Evolutionary conservation across 2,797 vertebrate species (phyloP).

Genomic region (Macrochelys suwanniensis): DNA sequence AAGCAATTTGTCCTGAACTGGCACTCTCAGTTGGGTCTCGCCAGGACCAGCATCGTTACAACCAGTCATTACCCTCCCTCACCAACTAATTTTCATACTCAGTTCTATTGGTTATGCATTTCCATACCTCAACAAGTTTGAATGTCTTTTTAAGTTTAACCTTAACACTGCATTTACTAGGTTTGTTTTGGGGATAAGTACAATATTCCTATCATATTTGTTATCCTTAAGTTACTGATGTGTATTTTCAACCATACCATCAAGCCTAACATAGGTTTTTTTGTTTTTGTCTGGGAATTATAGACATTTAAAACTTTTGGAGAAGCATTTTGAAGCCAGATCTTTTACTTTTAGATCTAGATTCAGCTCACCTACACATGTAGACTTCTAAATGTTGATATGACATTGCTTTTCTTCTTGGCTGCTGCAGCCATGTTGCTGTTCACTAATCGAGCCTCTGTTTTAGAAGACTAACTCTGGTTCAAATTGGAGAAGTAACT

Average conservation of each 20-base stretch:
- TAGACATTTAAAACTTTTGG: not conserved
- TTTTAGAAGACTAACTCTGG: no score
- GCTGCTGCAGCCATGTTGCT: not conserved
- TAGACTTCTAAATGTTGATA: slow-evolving; percentile 22
- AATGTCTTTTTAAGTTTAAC: not conserved
- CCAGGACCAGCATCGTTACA: no score
- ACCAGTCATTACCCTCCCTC: not conserved
- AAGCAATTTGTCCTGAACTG: no score
- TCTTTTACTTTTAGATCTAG: not conserved
- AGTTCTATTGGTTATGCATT: not conserved
- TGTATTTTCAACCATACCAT: not conserved
- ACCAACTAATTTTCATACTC: not conserved
- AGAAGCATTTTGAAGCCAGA: not conserved
- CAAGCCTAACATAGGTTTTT: not conserved
- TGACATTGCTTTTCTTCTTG: slow-evolving; percentile 20
- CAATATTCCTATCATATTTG: not conserved
- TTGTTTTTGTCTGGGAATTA: not conserved
- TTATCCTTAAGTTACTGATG: not conserved
- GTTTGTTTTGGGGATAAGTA: not conserved
- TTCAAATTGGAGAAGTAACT: not conserved
- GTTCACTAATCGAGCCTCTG: not conserved
- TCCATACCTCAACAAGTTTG: not conserved
- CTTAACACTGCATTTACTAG: not conserved
- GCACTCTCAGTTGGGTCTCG: no score
- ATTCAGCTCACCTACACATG: slow-evolving; percentile 3